Evolutionary conservation across 2,113 vertebrate genomes (phyloP).

Genomic region (Phyllostomus hastatus): DNA sequence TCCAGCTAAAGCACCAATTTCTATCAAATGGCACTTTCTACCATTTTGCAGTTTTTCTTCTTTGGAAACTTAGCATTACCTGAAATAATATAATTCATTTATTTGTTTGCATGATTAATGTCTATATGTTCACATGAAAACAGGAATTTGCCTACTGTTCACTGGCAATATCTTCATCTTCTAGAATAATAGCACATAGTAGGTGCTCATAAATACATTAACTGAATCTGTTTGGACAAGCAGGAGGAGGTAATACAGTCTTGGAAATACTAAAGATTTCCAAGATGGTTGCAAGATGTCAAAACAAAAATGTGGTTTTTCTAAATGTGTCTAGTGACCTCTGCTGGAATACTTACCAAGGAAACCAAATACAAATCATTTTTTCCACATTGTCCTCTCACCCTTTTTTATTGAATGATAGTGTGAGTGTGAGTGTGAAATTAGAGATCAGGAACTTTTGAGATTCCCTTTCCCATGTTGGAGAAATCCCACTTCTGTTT

Average conservation of each 20-base stretch:
- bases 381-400: not conserved
- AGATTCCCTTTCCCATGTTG: not conserved
- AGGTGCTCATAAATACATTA: not conserved
- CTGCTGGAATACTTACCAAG: conserved; percentile 44
- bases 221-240: not conserved
- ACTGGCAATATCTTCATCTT: not conserved
- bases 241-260: not conserved
- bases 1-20: not conserved
- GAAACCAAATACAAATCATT: not conserved
- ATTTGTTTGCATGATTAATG: not conserved
- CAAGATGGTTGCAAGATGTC: not conserved
- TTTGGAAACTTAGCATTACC: not conserved
- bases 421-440: not conserved
- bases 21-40: not conserved
- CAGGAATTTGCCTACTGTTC: not conserved
- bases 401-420: not conserved
- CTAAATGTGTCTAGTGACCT: conserved; percentile 53
- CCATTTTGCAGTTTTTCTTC: not conserved
- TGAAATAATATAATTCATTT: not conserved
- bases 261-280: not conserved
- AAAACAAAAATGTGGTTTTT: not conserved
- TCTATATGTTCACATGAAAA: not conserved
- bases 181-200: not conserved
- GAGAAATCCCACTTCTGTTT: not conserved
- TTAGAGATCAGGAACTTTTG: not conserved